Conservation (phyloP, 1,140 invertebrate species). For the Panagrolaimus sp. region DNA sequence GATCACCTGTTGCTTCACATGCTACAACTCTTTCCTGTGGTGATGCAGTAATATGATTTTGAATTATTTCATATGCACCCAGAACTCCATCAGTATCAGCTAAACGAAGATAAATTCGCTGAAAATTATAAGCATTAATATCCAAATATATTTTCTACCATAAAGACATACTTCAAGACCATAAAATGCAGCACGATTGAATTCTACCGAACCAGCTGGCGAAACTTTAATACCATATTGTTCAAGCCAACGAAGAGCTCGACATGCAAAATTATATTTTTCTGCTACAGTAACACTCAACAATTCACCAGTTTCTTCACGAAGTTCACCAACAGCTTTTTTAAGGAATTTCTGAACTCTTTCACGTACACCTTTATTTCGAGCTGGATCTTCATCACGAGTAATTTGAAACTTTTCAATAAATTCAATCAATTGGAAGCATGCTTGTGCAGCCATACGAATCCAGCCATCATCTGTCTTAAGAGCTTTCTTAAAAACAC, state of each 20-base stretch:
- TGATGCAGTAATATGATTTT: neutral
- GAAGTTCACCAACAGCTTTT: neutral
- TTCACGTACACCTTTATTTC: neutral
- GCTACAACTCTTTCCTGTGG: neutral
- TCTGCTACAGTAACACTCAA: neutral
- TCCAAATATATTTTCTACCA: neutral
- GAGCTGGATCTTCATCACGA: neutral
- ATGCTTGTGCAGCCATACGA: neutral
- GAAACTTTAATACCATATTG: neutral
- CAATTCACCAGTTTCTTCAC: neutral
- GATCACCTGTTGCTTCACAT: neutral
- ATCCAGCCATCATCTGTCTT: neutral
- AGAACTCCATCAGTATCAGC: neutral
- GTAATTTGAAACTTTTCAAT: neutral
- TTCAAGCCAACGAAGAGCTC: neutral
- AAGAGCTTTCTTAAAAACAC: neutral
- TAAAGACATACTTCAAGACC: neutral
- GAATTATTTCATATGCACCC: neutral
- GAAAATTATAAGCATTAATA: neutral
- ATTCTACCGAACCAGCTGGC: neutral
- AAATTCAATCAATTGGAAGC: constrained; percentile 10
- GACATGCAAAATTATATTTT: neutral
- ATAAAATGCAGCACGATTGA: neutral
- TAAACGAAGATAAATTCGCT: neutral
- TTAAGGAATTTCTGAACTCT: neutral